Conservation (phyloP, 2,888 invertebrate genomes). For the Kuschelorhynchus macadamiae region DNA sequence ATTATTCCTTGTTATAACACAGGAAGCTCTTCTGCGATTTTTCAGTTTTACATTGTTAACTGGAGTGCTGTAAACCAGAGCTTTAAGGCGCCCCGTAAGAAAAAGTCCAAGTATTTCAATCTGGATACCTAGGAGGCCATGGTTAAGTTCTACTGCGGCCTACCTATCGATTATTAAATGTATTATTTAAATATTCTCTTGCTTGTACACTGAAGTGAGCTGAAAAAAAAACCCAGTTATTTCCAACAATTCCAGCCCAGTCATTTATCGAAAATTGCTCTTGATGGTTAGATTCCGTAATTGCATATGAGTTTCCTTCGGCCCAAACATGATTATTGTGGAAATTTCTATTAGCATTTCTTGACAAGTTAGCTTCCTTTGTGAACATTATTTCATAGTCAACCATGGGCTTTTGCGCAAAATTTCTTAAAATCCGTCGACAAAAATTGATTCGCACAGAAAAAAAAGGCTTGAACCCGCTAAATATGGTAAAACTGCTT, state of each 20-base stretch:
- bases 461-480: no score
- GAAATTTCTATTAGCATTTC: not conserved
- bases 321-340: not conserved
- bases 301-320: not conserved
- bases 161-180: no score
- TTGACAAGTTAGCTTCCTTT: not conserved
- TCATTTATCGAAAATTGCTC: conserved; percentile 3
- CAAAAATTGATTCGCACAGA: not conserved
- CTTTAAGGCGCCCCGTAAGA: no score
- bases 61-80: no score
- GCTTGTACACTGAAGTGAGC: conserved; percentile 51
- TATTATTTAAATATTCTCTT: no score
- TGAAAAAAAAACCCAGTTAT: conserved; percentile 4
- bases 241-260: not conserved
- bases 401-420: not conserved
- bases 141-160: no score
- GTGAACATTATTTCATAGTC: not conserved
- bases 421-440: not conserved
- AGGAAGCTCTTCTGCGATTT: no score
- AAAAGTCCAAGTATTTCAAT: no score
- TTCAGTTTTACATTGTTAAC: no score
- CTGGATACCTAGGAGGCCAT: no score
- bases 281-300: not conserved
- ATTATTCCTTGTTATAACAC: no score
- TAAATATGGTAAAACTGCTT: not conserved